Conservation (phyloP, 2,888 invertebrate genomes). For the Drosophila algonquin region DNA sequence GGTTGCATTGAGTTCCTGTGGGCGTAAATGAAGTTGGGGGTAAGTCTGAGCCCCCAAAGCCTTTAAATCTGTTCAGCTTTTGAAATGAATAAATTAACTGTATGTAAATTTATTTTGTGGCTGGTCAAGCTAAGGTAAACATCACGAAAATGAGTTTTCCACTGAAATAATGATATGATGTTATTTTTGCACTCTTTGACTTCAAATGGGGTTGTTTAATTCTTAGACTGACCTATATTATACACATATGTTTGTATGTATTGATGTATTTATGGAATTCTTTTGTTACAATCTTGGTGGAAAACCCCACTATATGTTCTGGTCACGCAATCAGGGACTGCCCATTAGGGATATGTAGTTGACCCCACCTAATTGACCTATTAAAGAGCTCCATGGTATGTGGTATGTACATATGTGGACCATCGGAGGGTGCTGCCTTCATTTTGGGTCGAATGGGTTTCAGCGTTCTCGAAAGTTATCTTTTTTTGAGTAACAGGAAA, state of each 20-base stretch:
- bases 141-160: constrained; percentile 37
- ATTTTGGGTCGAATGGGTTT: too few species aligned
- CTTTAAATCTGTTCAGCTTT: constrained; percentile 40
- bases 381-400: constrained; percentile 35
- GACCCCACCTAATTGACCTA: constrained; percentile 38
- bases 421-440: too few species aligned
- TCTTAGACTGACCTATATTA: constrained; percentile 24
- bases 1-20: constrained; percentile 12
- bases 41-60: constrained; percentile 33
- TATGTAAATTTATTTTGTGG: constrained; percentile 28
- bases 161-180: constrained; percentile 5
- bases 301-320: constrained; percentile 12
- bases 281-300: not conserved
- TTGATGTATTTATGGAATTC: constrained; percentile 20
- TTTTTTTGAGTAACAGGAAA: not conserved
- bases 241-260: constrained; percentile 5
- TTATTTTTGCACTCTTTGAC: constrained; percentile 17
- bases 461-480: too few species aligned
- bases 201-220: constrained; percentile 6
- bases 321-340: constrained; percentile 33
- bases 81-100: constrained; percentile 42
- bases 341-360: constrained; percentile 16
- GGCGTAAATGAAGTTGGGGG: constrained; percentile 26
- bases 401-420: not conserved
- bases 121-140: constrained; percentile 44